Percentiles rank a stretch among this genome's conserved stretches.
These are phyloP conservation scores for Microctenopoma stevenorrisi DNA, from an alignment of 2,797 vertebrate genomes.

Conservation along the genomic window DNA sequence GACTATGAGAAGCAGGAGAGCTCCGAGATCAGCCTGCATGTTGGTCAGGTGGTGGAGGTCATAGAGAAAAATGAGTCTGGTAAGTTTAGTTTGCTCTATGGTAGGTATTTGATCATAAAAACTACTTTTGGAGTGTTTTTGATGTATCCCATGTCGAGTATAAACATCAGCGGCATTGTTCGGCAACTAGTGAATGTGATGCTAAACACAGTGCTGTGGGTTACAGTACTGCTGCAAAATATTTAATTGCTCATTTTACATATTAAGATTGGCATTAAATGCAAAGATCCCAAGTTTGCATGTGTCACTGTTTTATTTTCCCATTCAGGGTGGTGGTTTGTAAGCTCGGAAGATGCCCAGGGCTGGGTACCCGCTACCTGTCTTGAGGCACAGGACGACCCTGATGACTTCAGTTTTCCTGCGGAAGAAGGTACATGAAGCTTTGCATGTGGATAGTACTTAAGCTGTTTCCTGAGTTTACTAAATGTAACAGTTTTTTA, in stretches of 20 bases:
- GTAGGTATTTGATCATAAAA: neutral
- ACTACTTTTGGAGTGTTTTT: neutral
- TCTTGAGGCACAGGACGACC: slow-evolving; percentile 95
- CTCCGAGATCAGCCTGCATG: slow-evolving; percentile 95
- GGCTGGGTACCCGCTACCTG: slow-evolving; percentile 99
- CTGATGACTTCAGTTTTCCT: slow-evolving; percentile 92
- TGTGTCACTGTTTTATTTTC: neutral
- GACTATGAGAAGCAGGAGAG: slow-evolving; percentile 98
- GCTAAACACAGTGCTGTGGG: neutral
- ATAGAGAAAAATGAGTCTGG: slow-evolving; percentile 99
- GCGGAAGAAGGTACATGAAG: slow-evolving; percentile 91
- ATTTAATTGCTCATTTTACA: neutral
- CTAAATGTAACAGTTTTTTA: no score
- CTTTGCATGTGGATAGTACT: neutral
- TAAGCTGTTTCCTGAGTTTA: no score
- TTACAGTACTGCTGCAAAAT: neutral
- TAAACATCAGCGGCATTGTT: no score
- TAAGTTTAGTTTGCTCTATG: slow-evolving; percentile 41
- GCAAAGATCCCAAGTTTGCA: neutral
- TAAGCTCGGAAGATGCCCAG: slow-evolving; percentile 94
- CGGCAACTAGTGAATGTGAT: neutral
- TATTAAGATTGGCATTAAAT: neutral
- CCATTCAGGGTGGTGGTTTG: slow-evolving; percentile 96
- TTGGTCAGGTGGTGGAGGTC: slow-evolving; percentile 97
- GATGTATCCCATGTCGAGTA: no score